Base-by-base conservation (phyloP, 1,140 invertebrate species). In the Plectus sambesii region DNA sequence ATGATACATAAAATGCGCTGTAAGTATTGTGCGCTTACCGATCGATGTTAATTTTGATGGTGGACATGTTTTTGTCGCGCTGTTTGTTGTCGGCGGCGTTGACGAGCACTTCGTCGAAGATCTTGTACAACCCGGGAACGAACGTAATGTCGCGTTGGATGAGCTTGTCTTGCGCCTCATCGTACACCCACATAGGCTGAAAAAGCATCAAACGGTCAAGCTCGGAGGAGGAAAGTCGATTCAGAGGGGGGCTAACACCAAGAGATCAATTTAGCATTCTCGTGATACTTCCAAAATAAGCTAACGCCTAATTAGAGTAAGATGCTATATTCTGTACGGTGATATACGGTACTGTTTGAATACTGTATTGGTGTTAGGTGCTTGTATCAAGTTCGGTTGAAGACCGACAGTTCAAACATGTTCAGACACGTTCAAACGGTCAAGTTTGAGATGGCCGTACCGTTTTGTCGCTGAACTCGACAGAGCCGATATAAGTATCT, bases 51-150 rank as follows among this genome's bases (percentile, higher is more conserved):
- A 97, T 82, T 79, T 86, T 92, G 38, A 98, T 92, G 15, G 77
- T 78, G 66, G 87, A 83, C 92, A 97, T 97, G 42, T 78, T 80
- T 3, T 80, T 73, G 73, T 97, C 92, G 53, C 90, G 77, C 67
- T 93, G 87, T 70, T 97, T 97, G 68, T 98, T 96, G 69, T 98
- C 93, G 45, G 92, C 88, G 40, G 92, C 92, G 76, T 98, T 98
- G 0, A 98, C 93, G 55, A 76, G 57, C 58, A 98, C 97, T 81
- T 98, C 92, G 74, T 98, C 93, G 77, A 90, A 97, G 60, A 97
- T 97, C 75, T 97, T 97, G 71, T 93, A 97, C 5, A 97, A 76
- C 47, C 87, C 87, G 59, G 92, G 92, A 38, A 96, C 90, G 77
- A 80, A 97, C 29, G 81, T 84, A 15, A 96, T 82, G 62, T 92